A percentile compares a stretch with the other conserved stretches of the same genome.
These are phyloP conservation scores for Smittia aterrima DNA, from an alignment of 2,888 invertebrate species.

Conservation along the genomic window DNA sequence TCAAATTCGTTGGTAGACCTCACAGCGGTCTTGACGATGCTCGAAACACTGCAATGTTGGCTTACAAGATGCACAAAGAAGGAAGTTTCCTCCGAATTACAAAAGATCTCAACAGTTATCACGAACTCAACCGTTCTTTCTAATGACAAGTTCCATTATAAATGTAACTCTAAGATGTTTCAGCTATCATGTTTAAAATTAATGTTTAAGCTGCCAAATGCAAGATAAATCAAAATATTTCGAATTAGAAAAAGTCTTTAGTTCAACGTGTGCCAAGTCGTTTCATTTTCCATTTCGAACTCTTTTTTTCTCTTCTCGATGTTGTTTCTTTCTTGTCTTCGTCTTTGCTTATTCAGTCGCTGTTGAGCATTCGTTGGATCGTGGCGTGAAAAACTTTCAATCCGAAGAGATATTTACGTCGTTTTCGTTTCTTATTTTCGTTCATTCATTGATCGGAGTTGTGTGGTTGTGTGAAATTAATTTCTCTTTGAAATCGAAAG, in stretches of 20 bases:
- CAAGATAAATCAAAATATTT: too few relatives aligned
- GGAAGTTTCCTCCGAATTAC: slow-evolving; percentile 58
- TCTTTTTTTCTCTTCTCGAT: too few relatives aligned
- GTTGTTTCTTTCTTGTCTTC: too few relatives aligned
- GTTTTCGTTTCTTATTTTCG: neutral
- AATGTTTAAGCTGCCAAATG: too few relatives aligned
- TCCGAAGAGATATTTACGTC: neutral
- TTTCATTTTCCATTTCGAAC: too few relatives aligned
- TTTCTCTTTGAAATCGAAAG: slow-evolving; percentile 39
- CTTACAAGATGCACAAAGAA: slow-evolving; percentile 59
- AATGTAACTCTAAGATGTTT: too few relatives aligned
- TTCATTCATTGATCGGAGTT: neutral
- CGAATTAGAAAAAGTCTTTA: too few relatives aligned
- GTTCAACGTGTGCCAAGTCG: too few relatives aligned
- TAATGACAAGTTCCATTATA: slow-evolving; percentile 24
- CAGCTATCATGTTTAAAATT: too few relatives aligned
- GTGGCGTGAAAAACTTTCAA: neutral
- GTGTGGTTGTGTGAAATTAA: slow-evolving; percentile 31
- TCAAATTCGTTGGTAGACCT: slow-evolving; percentile 60
- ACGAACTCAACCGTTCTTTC: slow-evolving; percentile 19
- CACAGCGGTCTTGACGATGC: slow-evolving; percentile 65
- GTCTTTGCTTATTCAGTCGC: too few relatives aligned
- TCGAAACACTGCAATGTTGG: slow-evolving; percentile 60
- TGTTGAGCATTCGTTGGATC: too few relatives aligned
- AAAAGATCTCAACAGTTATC: slow-evolving; percentile 49